These are phyloP conservation scores for Eucriotettix oculatus DNA, from an alignment of 2,888 invertebrate genomes.

Conservation along the genomic window DNA sequence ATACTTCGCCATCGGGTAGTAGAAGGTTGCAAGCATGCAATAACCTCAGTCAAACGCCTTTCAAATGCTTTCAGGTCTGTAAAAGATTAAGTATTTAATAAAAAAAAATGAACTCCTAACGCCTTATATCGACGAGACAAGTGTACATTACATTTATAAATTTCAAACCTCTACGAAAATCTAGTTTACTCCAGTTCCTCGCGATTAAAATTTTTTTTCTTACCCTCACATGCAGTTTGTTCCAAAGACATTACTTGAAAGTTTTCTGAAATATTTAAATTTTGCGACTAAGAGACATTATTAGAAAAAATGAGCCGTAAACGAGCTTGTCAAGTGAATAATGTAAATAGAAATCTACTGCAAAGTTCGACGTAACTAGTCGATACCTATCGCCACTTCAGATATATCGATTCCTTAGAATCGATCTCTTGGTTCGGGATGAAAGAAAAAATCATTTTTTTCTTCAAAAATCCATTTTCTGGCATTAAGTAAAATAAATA, in stretches of 20 bases:
- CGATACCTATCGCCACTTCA: no score
- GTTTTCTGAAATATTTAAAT: no score
- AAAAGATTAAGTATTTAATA: conserved; percentile 21
- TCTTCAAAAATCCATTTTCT: no score
- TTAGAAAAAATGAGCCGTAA: no score
- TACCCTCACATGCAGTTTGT: conserved; percentile 86
- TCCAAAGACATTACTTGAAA: conserved; percentile 52
- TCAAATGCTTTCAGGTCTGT: conserved; percentile 96
- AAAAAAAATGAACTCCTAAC: not conserved
- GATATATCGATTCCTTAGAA: no score
- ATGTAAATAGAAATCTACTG: no score
- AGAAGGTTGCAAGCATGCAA: conserved; percentile 85
- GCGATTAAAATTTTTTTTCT: conserved; percentile 11
- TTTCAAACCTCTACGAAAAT: not conserved
- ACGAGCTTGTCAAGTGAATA: no score
- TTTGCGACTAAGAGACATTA: no score
- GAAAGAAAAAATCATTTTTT: no score
- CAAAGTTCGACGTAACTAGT: no score
- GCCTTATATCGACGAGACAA: not conserved
- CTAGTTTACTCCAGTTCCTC: not conserved
- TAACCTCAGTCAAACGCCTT: conserved; percentile 89
- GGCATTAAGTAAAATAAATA: no score
- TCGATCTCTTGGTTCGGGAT: no score
- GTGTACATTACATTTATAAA: not conserved
- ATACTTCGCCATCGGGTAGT: conserved; percentile 92